Base-by-base conservation (phyloP, 1,140 invertebrate genomes). In the Liolophura sinensis region DNA sequence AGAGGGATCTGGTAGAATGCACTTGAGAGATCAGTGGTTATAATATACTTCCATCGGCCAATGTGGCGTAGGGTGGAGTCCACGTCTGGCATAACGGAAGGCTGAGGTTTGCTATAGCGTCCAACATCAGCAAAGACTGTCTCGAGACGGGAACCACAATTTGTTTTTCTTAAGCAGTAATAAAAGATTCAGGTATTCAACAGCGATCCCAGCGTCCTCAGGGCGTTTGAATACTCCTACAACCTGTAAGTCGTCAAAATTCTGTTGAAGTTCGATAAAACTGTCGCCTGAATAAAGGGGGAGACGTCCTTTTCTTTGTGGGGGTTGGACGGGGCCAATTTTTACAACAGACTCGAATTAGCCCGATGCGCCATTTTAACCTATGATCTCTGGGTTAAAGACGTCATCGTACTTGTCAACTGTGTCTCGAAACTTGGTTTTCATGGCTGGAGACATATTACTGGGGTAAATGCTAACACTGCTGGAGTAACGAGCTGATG, bases 271-370 rank as follows among this genome's bases (percentile, higher is more conserved):
- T 40, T 68, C 60, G 12, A 25, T 25, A 3, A 71, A 60, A 50
- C 65, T 68, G 24, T 68, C 27, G 46, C n/a, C 22, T 16, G 68
- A 62, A 52, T 75, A 72, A 57, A 67, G 67, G 14, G 71, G 73
- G 22, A 76, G 15, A 24, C 71, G 60, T 1, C 73, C 69, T 27
- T 74, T 73, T 1, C n/a, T 55, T 73, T n/a, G 73, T n/a, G 71
- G 71, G 15, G 70, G 72, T 64, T 65, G 70, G 12, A 66, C 68
- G 22, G 68, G 70, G 16, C 64, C 70, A 72, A 76, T 74, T 54
- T 71, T 73, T 7, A 74, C 69, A 15, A 64, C 54, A 1, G 65
- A 65, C 58, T 74, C 56, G 68, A n/a, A n/a, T n/a, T n/a, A n/a
- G n/a, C n/a, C n/a, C n/a, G n/a, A n/a, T n/a, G n/a, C n/a, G n/a